Conservation (phyloP, 2,888 invertebrate species). For the Hydroisotoma schaefferi region DNA sequence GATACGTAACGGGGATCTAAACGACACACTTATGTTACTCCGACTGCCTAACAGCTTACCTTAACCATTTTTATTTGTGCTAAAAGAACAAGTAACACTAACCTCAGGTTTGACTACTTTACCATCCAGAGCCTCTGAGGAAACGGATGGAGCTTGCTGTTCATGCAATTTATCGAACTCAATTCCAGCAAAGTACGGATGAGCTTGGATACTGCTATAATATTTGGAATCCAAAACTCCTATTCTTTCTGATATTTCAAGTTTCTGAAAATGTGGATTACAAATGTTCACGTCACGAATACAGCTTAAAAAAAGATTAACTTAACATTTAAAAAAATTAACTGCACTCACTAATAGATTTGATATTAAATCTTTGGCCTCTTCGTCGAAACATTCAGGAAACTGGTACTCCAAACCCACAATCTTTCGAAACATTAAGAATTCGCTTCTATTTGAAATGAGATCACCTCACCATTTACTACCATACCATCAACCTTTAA, state of each 20-base stretch:
- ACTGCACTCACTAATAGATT: slow-evolving; percentile 64
- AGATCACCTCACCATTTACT: too few species aligned
- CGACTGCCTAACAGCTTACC: not conserved
- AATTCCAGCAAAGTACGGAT: slow-evolving; percentile 79
- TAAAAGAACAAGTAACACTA: not conserved
- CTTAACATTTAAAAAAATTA: not conserved
- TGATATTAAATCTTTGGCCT: slow-evolving; percentile 82
- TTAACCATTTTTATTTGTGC: too few species aligned
- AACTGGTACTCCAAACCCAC: slow-evolving; percentile 84
- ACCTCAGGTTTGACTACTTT: not conserved
- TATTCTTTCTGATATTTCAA: slow-evolving; percentile 74
- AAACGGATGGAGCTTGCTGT: slow-evolving; percentile 65
- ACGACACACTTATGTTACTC: not conserved
- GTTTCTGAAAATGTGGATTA: slow-evolving; percentile 53
- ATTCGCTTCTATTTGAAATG: slow-evolving; percentile 82
- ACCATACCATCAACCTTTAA: too few species aligned
- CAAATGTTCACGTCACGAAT: too few species aligned
- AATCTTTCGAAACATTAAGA: slow-evolving; percentile 94
- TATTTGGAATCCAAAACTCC: slow-evolving; percentile 72
- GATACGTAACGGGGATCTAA: slow-evolving; percentile 23
- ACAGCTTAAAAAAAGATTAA: too few species aligned
- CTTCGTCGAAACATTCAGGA: slow-evolving; percentile 82
- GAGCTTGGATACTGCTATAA: slow-evolving; percentile 78
- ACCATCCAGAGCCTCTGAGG: not conserved
- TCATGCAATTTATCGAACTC: slow-evolving; percentile 77